phyloP scores from a whole-genome alignment of 2,888 invertebrate genomes.

The Blera fallax region DNA sequence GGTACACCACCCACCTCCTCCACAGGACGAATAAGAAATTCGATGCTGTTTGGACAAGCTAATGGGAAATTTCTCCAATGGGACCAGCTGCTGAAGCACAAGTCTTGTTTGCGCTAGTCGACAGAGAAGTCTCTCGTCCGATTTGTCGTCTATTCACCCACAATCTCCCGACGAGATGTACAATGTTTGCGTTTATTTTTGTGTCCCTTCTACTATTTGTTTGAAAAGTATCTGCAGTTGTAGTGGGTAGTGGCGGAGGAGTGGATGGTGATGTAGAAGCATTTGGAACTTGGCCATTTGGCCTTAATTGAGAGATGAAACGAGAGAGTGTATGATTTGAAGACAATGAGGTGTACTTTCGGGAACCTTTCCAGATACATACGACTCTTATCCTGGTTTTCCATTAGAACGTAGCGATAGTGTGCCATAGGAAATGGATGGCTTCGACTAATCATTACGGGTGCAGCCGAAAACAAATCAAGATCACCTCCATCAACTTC shows the following conservation, averaged over 20 bases:
- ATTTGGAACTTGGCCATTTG: slow-evolving; percentile 34
- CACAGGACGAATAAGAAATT: slow-evolving; percentile 40
- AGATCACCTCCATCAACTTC: no score
- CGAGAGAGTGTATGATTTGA: slow-evolving; percentile 15
- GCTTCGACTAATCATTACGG: no score
- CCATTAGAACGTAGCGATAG: not conserved
- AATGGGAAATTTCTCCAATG: slow-evolving; percentile 77
- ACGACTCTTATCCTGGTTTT: not conserved
- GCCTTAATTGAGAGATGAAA: slow-evolving; percentile 49
- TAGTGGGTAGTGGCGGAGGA: not conserved
- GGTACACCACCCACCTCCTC: not conserved
- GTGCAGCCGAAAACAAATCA: no score
- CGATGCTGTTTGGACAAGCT: slow-evolving; percentile 78
- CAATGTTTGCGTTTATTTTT: slow-evolving; percentile 18
- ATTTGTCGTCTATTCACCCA: slow-evolving; percentile 35
- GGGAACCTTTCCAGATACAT: slow-evolving; percentile 5
- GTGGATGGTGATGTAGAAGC: not conserved
- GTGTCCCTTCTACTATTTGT: not conserved
- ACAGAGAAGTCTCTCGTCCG: slow-evolving; percentile 29
- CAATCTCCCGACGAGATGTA: slow-evolving; percentile 11
- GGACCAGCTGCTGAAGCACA: slow-evolving; percentile 58
- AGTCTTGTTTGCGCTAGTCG: slow-evolving; percentile 64
- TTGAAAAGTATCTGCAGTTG: slow-evolving; percentile 29
- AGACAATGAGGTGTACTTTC: slow-evolving; percentile 27
- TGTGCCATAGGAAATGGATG: no score